A percentile compares a stretch with the other conserved stretches of the same genome.
These are phyloP conservation scores for Tanypteryx hageni DNA, from an alignment of 2,888 invertebrate species.

Conservation along the genomic window DNA sequence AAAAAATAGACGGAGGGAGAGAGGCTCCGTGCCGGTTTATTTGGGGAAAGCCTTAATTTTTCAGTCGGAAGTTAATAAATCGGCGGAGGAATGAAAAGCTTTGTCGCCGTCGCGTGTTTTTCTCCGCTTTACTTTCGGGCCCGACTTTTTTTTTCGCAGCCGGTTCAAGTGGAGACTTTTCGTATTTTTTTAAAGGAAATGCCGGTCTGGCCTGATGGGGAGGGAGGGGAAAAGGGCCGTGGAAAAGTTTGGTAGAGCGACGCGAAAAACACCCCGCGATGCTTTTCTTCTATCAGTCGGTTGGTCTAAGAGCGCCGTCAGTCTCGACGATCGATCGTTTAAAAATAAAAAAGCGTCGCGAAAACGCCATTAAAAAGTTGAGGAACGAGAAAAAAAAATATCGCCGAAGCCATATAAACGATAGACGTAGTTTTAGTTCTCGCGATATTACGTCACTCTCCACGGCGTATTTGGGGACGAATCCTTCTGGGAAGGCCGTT, in stretches of 20 bases:
- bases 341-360: too few species aligned
- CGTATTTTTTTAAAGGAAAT: not conserved
- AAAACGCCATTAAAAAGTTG: too few species aligned
- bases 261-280: not conserved
- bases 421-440: too few species aligned
- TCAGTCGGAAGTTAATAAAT: conserved; percentile 17
- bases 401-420: too few species aligned
- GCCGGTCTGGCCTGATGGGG: not conserved
- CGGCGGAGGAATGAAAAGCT: not conserved
- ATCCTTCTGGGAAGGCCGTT: too few species aligned
- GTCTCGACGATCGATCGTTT: too few species aligned
- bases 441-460: too few species aligned
- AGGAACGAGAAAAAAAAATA: too few species aligned
- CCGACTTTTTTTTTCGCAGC: not conserved
- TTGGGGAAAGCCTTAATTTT: not conserved
- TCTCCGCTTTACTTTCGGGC: not conserved
- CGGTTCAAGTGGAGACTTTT: not conserved
- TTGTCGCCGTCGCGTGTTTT: not conserved
- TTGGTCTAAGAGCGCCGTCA: too few species aligned
- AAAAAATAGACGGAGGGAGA: not conserved
- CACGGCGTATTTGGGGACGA: too few species aligned
- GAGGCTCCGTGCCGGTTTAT: not conserved
- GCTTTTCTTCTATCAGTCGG: too few species aligned
- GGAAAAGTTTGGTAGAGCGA: not conserved
- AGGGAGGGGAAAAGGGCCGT: not conserved